phyloP scores from a whole-genome alignment of 1,140 invertebrate genomes.

The Heliconius hermathena region DNA sequence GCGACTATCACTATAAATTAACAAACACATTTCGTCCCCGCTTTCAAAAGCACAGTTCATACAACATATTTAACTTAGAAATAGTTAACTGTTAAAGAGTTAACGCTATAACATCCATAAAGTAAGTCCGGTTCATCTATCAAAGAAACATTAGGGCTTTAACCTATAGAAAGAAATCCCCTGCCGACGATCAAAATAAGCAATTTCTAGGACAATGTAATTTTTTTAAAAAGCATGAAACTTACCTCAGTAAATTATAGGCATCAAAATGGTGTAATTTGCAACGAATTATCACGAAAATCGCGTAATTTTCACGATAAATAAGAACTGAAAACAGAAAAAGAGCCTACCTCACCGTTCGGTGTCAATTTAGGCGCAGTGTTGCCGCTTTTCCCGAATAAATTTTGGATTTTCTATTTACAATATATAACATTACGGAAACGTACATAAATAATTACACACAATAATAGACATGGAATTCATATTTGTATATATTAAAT shows the following conservation, averaged over 20 bases:
- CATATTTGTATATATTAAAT: no score
- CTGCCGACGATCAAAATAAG: slow-evolving; percentile 73
- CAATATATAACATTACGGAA: not conserved
- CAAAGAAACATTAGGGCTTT: slow-evolving; percentile 61
- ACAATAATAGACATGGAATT: not conserved
- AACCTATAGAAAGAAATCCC: slow-evolving; percentile 69
- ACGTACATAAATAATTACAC: no score
- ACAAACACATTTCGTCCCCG: not conserved
- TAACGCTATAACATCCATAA: slow-evolving; percentile 10
- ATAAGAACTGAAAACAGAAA: slow-evolving; percentile 81
- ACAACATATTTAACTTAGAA: not conserved
- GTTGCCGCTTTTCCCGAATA: slow-evolving; percentile 44
- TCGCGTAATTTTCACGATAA: slow-evolving; percentile 77
- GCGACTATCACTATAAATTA: slow-evolving; percentile 46
- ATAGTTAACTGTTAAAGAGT: not conserved
- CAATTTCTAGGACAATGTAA: not conserved
- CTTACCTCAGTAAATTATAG: slow-evolving; percentile 79
- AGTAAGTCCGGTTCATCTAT: slow-evolving; percentile 32
- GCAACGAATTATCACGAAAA: slow-evolving; percentile 68
- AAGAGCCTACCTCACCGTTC: slow-evolving; percentile 80
- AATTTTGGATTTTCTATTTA: not conserved
- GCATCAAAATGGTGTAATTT: slow-evolving; percentile 74
- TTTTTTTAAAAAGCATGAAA: not conserved
- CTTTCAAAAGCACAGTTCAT: not conserved
- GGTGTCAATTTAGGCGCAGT: slow-evolving; percentile 72